A percentile compares a stretch with the other conserved stretches of the same genome.
Evolutionary conservation across 2,888 invertebrate species (phyloP).

Genomic region (Heliconius sara): DNA sequence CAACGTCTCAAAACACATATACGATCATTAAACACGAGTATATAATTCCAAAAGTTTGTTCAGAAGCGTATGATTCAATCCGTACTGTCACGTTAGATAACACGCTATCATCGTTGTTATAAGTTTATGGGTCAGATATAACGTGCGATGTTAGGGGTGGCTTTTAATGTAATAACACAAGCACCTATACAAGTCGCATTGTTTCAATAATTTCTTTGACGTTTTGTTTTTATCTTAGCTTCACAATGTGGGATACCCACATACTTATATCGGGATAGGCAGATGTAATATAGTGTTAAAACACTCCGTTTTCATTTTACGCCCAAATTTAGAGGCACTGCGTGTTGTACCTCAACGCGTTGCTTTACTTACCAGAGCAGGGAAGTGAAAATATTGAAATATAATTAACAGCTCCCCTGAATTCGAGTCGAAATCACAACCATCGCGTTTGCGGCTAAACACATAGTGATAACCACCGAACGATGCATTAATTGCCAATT

Average conservation of each 20-base stretch:
- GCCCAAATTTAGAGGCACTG: no score
- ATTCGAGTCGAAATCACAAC: no score
- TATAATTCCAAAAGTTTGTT: conserved; percentile 6
- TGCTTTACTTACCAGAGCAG: no score
- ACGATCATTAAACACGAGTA: neutral
- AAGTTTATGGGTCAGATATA: conserved; percentile 18
- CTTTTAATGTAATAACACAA: neutral
- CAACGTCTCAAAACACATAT: neutral
- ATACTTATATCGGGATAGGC: neutral
- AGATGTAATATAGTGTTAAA: no score
- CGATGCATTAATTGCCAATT: neutral
- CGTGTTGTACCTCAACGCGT: no score
- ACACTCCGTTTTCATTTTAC: no score
- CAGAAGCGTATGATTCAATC: conserved; percentile 6
- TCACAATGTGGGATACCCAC: neutral
- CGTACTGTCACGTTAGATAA: conserved; percentile 20
- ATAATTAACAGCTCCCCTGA: no score
- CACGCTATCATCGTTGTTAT: conserved; percentile 19
- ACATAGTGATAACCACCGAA: neutral
- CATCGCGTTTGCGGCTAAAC: neutral
- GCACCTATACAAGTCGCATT: neutral
- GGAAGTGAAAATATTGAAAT: no score
- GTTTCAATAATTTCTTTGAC: neutral
- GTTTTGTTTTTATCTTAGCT: neutral
- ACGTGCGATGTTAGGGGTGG: neutral